These are phyloP conservation scores for Mimas tiliae DNA, from an alignment of 2,888 invertebrate genomes.

Conservation along the genomic window DNA sequence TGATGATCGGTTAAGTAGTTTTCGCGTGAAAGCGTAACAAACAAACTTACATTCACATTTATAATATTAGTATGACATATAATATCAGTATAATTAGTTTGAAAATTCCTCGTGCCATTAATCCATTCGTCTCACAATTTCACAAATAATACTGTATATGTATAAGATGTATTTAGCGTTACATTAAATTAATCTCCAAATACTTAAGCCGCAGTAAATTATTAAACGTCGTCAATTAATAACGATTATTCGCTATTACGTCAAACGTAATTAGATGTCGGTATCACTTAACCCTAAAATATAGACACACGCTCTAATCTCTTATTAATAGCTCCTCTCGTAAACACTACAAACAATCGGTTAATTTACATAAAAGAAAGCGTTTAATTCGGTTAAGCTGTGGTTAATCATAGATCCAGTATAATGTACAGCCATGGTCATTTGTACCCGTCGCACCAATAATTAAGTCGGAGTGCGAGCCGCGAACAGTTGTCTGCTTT, in stretches of 20 bases:
- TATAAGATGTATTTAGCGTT: background rate
- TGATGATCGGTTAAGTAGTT: no score
- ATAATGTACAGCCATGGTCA: slow-evolving; percentile 66
- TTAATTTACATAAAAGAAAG: slow-evolving; percentile 80
- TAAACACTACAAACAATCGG: slow-evolving; percentile 67
- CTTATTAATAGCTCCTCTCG: slow-evolving; percentile 58
- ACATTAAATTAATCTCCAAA: slow-evolving; percentile 13
- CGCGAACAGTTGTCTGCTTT: slow-evolving; percentile 72
- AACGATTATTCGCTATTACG: slow-evolving; percentile 53
- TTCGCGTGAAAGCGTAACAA: no score
- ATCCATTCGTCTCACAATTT: background rate
- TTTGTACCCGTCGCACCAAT: slow-evolving; percentile 76
- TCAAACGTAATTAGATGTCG: slow-evolving; percentile 52
- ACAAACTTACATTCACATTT: no score
- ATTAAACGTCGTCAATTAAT: slow-evolving; percentile 4
- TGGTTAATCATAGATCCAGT: slow-evolving; percentile 73
- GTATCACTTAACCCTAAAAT: slow-evolving; percentile 52
- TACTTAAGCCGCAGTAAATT: slow-evolving; percentile 19
- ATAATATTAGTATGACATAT: no score
- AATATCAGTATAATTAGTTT: no score
- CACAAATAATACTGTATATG: slow-evolving; percentile 7
- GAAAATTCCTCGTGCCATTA: no score
- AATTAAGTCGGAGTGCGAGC: slow-evolving; percentile 69
- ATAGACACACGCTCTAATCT: slow-evolving; percentile 51
- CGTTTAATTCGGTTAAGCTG: slow-evolving; percentile 75